Evolutionary conservation across 2,113 vertebrate species (phyloP), one percentile per base, ranked within the genome.

Genomic region (Chaenocephalus aceratus): DNA sequence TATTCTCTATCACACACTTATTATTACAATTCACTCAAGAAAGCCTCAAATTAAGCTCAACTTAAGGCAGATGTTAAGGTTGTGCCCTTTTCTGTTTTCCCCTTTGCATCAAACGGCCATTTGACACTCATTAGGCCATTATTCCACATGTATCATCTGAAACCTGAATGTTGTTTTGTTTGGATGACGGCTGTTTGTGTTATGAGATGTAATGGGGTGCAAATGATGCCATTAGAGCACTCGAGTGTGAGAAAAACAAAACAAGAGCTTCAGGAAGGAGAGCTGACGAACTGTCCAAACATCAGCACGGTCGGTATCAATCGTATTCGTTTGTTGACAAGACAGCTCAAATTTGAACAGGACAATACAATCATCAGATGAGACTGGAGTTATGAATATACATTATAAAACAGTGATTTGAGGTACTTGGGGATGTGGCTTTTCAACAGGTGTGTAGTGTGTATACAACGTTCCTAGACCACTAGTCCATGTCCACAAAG

Each of bases 251-350:
- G 67, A 7, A 5, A 53, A 61, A 30, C 49, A 58, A 12, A 6
- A 64, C 36, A 41, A 58, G 78, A 66, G 72, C 59, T 16, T 71
- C 58, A 34, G 52, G 68, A 59, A 53, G 46, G 63, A 72, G 49
- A 73, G 69, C 75, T 48, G 69, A 54, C 26, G 26, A 80, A 69
- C 72, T 77, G 30, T 75, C 70, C 76, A 77, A 83, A 86, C 81
- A 84, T 79, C 63, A 66, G 57, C 67, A 48, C 77, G 54, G 69
- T 56, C n/a, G 68, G 60, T 48, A 69, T 87, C 66, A 72, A 30
- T 83, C 74, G 56, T 23, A 57, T 72, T 79, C 78, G 80, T 72
- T 66, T 87, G 86, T 84, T 84, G 86, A 90, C 85, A 65, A 66
- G 62, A 13, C 57, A 26, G 82, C 66, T 61, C 77, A 82, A 77